phyloP scores from a whole-genome alignment of 1,140 invertebrate species.

The Zophobas morio region DNA sequence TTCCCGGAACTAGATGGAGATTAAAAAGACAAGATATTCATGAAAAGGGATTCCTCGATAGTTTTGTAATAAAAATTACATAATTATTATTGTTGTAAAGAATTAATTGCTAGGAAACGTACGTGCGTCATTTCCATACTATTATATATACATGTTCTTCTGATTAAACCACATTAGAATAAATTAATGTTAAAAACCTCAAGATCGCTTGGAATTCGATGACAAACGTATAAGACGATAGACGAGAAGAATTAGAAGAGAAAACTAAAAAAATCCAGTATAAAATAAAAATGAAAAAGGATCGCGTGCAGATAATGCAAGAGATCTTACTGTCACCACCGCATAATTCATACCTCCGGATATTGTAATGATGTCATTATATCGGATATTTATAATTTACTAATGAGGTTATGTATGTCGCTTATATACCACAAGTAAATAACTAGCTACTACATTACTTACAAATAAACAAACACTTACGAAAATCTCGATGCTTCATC shows the following conservation, averaged over 20 bases:
- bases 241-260: not conserved
- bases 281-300: constrained; percentile 14
- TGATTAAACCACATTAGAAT: constrained; percentile 26
- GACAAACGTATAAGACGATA: constrained; percentile 1
- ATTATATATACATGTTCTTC: constrained; percentile 6
- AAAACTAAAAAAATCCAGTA: not conserved
- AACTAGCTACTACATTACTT: not conserved
- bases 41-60: constrained; percentile 26
- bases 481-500: constrained; percentile 3
- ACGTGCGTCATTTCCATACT: constrained; percentile 32
- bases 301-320: constrained; percentile 48
- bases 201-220: constrained; percentile 5
- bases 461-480: constrained; percentile 12
- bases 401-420: constrained; percentile 41
- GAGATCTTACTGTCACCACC: constrained; percentile 44
- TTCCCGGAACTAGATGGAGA: constrained; percentile 28
- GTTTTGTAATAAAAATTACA: constrained; percentile 28
- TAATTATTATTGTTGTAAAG: constrained; percentile 33
- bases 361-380: constrained; percentile 51
- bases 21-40: constrained; percentile 18
- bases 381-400: constrained; percentile 38
- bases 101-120: constrained; percentile 23
- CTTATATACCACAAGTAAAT: too few species aligned
- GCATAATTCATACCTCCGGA: constrained; percentile 46
- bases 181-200: constrained; percentile 17